phyloP scores from a whole-genome alignment of 2,888 invertebrate genomes.

The Melieria picta region DNA sequence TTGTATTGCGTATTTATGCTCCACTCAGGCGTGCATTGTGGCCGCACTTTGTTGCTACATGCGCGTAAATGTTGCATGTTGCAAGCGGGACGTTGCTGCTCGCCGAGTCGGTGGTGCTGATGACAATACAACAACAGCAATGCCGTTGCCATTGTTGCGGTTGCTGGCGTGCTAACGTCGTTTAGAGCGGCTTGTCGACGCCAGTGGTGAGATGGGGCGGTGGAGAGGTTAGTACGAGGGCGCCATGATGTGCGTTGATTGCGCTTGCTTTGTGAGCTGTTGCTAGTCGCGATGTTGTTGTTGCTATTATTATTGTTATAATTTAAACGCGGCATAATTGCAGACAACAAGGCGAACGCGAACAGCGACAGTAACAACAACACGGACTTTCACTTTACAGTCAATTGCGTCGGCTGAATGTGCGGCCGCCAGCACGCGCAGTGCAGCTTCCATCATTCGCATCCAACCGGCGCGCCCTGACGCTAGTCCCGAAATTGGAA shows the following conservation, averaged over 20 bases:
- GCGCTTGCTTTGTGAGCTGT: slow-evolving; percentile 8
- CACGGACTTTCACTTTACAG: slow-evolving; percentile 12
- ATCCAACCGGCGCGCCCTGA: no score
- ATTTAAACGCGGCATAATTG: slow-evolving; percentile 29
- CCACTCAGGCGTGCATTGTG: neutral
- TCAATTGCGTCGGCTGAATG: neutral
- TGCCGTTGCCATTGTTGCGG: neutral
- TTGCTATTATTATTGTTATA: slow-evolving; percentile 26
- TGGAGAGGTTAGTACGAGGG: no score
- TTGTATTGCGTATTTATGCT: neutral
- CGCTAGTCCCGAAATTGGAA: no score
- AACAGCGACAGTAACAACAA: neutral
- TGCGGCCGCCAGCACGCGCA: neutral
- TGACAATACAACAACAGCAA: no score
- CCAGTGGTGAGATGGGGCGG: no score
- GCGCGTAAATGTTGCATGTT: neutral
- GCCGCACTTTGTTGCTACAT: neutral
- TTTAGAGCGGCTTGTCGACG: neutral
- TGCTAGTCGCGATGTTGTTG: slow-evolving; percentile 7
- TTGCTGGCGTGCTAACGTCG: neutral
- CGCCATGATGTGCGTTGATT: neutral
- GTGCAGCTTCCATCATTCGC: no score
- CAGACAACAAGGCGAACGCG: slow-evolving; percentile 7
- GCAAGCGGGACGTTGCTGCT: neutral
- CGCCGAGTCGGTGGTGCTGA: no score